Percentiles rank a stretch among this genome's conserved stretches.
Conservation (phyloP, 2,888 invertebrate species). For the Apocheima hispidaria region DNA sequence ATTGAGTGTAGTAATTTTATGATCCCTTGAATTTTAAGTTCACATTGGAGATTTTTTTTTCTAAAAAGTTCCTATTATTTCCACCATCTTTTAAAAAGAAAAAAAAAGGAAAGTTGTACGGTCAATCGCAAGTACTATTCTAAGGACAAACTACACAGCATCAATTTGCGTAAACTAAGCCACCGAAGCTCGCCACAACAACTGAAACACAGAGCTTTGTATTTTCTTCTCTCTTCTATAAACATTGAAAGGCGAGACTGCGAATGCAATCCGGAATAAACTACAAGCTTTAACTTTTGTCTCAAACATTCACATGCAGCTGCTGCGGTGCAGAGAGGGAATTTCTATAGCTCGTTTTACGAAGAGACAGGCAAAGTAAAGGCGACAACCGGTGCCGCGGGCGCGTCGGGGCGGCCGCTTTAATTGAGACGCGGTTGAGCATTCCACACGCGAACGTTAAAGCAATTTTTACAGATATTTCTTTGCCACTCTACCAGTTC, state of each 20-base stretch:
- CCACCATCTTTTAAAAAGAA: background rate
- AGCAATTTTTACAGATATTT: conserved; percentile 50
- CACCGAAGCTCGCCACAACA: conserved; percentile 18
- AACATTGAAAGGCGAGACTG: conserved; percentile 56
- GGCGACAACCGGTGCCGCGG: conserved; percentile 59
- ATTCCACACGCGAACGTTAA: conserved; percentile 57
- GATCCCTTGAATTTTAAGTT: background rate
- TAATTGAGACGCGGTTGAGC: conserved; percentile 68
- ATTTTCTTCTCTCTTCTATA: conserved; percentile 44
- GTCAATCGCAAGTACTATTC: background rate
- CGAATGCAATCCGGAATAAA: conserved; percentile 65
- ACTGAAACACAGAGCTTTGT: conserved; percentile 40
- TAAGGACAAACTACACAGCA: conserved; percentile 3
- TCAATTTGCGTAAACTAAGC: conserved; percentile 18
- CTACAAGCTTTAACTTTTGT: conserved; percentile 65
- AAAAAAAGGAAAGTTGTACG: background rate
- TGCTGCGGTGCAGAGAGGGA: conserved; percentile 50
- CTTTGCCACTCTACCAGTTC: conserved; percentile 37
- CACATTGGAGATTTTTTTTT: background rate
- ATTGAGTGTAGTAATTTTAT: conserved; percentile 4
- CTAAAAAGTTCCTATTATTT: no score
- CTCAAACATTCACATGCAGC: conserved; percentile 64
- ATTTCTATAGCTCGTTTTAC: conserved; percentile 66
- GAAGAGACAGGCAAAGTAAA: conserved; percentile 60
- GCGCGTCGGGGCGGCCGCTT: conserved; percentile 58